Evolutionary conservation across 2,113 vertebrate species (phyloP), one percentile per base, ranked within the genome.

Genomic region (Damaliscus lunatus): DNA sequence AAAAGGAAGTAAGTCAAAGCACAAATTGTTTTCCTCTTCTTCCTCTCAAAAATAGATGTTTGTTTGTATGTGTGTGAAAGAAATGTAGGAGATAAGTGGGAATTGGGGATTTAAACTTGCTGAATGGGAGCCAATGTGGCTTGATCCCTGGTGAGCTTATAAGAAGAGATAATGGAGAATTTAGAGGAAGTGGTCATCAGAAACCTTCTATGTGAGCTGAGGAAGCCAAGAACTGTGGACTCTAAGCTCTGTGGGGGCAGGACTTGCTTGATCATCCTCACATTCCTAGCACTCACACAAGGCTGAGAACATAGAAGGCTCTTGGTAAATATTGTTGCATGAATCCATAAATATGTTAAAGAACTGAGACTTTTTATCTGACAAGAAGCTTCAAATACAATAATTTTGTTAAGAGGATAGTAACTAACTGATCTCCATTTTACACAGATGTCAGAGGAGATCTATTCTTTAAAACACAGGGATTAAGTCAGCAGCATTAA

Each of bases 1-100:
- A 99, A 97, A 99, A 98, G 98, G 98, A 99, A 99, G 99, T 99
- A 98, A 98, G 98, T 98, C 93, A 57, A 23, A 91, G 19, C 19
- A 53, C 55, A 64, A 7, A n/a, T 64, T 1, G 4, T 82, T 87
- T 74, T 88, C n/a, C 43, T 81, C n/a, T 33, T 48, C 21, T 80
- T 31, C 27, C 60, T 94, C 29, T 80, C 60, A 33, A 57, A 57
- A 81, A 33, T 10, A 31, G 53, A 84, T 23, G 14, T 84, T 3
- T 57, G 88, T 48, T 60, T 10, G 19, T 86, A 1, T 6, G 88
- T 52, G 50, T 46, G 55, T 43, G 19, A 31, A 80, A 25, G 93
- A 4, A 62, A 84, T 40, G 36, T 21, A 95, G 60, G 92, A 50
- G 15, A 31, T 67, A 21, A 77, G 87, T 31, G 29, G 33, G 59